Evolutionary conservation across 2,888 invertebrate species (phyloP).

Genomic region (Chalcis sispes): DNA sequence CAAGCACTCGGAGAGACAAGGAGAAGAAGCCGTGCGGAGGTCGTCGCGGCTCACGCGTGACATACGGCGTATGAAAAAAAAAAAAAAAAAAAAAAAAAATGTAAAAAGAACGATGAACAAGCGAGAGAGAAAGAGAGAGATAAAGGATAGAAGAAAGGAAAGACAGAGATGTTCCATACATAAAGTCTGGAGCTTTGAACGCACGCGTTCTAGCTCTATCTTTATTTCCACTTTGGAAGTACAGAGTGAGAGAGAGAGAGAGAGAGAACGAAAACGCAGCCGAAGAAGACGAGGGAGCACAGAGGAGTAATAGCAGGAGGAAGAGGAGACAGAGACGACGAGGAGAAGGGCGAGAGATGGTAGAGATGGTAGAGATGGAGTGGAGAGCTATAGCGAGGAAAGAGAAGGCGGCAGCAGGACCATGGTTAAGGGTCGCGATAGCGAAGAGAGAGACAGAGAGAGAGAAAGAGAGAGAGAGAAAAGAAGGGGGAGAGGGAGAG

Average conservation of each 20-base stretch:
- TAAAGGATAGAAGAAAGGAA: constrained; percentile 19
- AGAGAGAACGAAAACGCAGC: constrained; percentile 52
- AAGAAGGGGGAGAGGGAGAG: constrained; percentile 60
- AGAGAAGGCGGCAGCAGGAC: constrained; percentile 51
- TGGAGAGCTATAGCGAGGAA: constrained; percentile 26
- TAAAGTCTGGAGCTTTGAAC: constrained; percentile 35
- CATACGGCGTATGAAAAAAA: constrained; percentile 46
- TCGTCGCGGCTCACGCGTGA: constrained; percentile 46
- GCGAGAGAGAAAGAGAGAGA: constrained; percentile 6
- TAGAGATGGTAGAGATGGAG: constrained; percentile 28
- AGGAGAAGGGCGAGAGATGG: not conserved
- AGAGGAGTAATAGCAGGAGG: constrained; percentile 6
- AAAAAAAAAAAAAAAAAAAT: not conserved
- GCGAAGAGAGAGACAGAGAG: constrained; percentile 58
- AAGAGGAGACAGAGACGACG: constrained; percentile 52
- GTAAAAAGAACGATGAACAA: not conserved
- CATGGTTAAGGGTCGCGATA: constrained; percentile 61
- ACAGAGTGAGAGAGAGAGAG: constrained; percentile 48
- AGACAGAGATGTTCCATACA: constrained; percentile 7
- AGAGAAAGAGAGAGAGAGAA: constrained; percentile 55
- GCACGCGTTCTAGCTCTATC: constrained; percentile 45
- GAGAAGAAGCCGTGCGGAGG: not conserved
- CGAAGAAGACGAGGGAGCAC: constrained; percentile 50
- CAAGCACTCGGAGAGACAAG: not conserved
- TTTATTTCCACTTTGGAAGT: constrained; percentile 58